These are phyloP conservation scores for Saguinus midas DNA, from an alignment of 2,113 vertebrate genomes.

Conservation along the genomic window DNA sequence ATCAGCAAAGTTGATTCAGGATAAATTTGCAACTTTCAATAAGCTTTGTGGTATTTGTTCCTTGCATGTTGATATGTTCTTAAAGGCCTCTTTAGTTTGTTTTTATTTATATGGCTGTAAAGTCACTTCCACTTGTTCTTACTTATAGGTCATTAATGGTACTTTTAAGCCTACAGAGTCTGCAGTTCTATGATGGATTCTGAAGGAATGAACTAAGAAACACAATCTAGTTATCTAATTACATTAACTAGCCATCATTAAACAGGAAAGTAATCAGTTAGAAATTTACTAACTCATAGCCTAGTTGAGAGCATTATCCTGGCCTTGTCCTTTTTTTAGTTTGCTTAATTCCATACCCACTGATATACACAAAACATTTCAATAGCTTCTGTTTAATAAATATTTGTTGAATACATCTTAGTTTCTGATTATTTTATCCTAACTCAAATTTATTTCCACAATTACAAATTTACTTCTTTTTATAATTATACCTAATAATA, in stretches of 20 bases:
- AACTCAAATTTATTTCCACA: not conserved
- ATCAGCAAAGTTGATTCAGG: not conserved
- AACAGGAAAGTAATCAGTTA: not conserved
- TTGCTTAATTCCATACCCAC: not conserved
- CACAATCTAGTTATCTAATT: not conserved
- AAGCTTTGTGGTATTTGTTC: not conserved
- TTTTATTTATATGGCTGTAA: not conserved
- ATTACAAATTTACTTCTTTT: not conserved
- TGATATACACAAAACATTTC: not conserved
- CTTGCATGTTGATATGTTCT: not conserved
- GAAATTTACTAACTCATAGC: too few species aligned
- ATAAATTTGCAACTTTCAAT: not conserved
- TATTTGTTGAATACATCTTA: not conserved
- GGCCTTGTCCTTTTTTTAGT: fast-evolving
- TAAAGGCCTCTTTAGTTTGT: not conserved
- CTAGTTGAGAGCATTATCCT: not conserved
- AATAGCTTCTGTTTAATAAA: not conserved
- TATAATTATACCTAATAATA: not conserved
- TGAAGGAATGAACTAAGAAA: not conserved
- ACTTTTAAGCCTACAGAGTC: not conserved
- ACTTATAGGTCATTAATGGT: not conserved
- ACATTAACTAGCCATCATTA: not conserved
- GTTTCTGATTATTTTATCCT: not conserved
- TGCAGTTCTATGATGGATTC: not conserved
- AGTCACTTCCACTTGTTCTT: not conserved